Conservation (phyloP, 30 jellyfish, hydroid and myxozoan genomes). For the Pelagia noctiluca region DNA sequence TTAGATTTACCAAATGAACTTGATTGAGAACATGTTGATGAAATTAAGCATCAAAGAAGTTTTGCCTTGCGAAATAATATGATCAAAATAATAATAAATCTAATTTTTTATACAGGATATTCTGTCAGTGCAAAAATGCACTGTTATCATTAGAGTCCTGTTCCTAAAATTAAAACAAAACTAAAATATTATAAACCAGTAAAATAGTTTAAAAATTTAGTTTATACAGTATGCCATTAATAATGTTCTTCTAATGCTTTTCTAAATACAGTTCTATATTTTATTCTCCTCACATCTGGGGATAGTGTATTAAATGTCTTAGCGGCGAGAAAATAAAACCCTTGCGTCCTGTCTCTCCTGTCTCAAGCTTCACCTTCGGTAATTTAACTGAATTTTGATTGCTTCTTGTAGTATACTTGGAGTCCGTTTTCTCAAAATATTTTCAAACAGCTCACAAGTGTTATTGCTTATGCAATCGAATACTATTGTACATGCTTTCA, state of each 20-base stretch:
- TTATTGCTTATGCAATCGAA: constrained; percentile 43
- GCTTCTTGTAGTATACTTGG: constrained; percentile 27
- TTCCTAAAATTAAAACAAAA: not conserved
- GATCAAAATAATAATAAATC: not conserved
- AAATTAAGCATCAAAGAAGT: no score
- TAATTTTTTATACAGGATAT: not conserved
- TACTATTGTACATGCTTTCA: constrained; percentile 46
- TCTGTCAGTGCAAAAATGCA: constrained; percentile 1
- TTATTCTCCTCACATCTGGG: not conserved
- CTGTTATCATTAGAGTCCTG: constrained; percentile 1
- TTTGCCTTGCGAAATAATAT: not conserved
- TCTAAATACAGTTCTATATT: not conserved
- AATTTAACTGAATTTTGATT: constrained; percentile 30
- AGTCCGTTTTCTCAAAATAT: constrained; percentile 48
- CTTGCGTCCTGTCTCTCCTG: constrained; percentile 34
- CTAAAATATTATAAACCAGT: not conserved
- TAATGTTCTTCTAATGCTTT: constrained; percentile 1
- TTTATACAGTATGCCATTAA: not conserved
- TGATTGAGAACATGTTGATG: no score
- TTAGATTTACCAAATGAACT: no score
- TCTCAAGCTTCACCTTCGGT: constrained; percentile 27
- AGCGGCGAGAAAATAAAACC: constrained; percentile 31
- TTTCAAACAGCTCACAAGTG: constrained; percentile 37
- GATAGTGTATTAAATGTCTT: constrained; percentile 1
- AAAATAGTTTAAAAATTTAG: not conserved